Base-by-base conservation (phyloP, 2,888 invertebrate species). In the Eupithecia exiguata region DNA sequence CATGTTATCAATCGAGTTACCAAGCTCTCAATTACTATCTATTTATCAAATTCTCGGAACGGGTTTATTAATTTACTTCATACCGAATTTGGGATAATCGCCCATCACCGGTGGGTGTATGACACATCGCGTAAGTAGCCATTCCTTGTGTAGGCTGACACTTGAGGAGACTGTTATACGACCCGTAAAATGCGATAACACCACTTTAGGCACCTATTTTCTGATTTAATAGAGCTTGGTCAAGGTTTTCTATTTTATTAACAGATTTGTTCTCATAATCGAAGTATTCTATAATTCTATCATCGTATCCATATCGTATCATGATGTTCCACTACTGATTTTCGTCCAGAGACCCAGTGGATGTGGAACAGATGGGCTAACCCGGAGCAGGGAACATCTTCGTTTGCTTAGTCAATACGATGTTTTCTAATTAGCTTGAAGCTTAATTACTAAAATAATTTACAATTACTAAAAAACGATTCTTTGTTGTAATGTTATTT, bases 11-110 rank as follows among this genome's bases (percentile, higher is more conserved):
- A 74, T 25, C 69, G 35, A 38, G 40, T 69, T 61, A 46, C 69
- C 61, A 68, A 30, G 62, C 46, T 30, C 40, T 38, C 58, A 25
- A 46, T 66, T 61, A 58, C 66, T 69, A 72, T 66, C 66, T 65
- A 61, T 68, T 73, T 66, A 73, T 71, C 9, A 76, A 68, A 65
- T 68, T 65, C 46, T 63, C 43, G 35, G 68, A 69, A 72, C 67
- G 18, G 30, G 68, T 75, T 69, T 75, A 74, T 74, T 71, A 73
- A 76, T 73, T 71, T 66, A 66, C 69, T 69, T 71, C 58, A 68
- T 61, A 49, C 75, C 75, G 65, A 70, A 71, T 69, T 76, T 73
- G 73, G 75, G 71, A 73, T 71, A 73, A 61, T 73, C 73, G 73
- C 69, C 66, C 36, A 61, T 73, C 71, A 71, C 71, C 69, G 38